Base-by-base conservation (phyloP, 2,113 vertebrate genomes). In the Chlorodrepanis virens region DNA sequence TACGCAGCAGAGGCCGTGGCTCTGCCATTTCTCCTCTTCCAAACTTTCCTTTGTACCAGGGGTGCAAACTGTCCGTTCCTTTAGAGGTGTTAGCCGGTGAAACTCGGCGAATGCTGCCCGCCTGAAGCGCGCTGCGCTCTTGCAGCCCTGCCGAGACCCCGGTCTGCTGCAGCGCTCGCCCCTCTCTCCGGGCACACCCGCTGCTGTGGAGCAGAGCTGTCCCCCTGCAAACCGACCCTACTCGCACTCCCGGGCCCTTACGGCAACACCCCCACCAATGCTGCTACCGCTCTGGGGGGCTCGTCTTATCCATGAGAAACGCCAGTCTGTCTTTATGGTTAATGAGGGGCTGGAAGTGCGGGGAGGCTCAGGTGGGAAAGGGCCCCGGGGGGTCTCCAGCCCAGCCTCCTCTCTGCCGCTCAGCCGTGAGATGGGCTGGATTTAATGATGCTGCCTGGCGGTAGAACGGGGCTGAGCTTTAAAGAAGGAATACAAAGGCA, bases 261-360 rank as follows among this genome's bases (percentile, higher is more conserved):
- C 0, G 0, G 33, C 57, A 85, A 14, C 82, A 45, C 60, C 44
- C 54, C 53, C 37, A 1, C 42, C 24, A 40, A 47, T 3, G 10
- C 77, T 12, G 25, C 47, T 44, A 5, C 35, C 0, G 0, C 69
- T 63, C 15, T 0, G 5, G 11, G 18, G 20, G 83, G 44, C 44
- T 74, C 20, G 31, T 86, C 50, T 78, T 27, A 52, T 50, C 91
- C 44, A 2, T 6, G 5, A 21, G 79, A 40, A 64, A 45, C 12
- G 23, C 10, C 61, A 40, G 0, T n/a, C 45, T 84, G 70, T 33
- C 77, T 78, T 76, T 54, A n/a, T 54, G 40, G 27, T 17, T 92
- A 79, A 86, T 40, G 64, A 87, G 68, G 61, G 50, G 0, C 2
- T 50, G 77, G 56, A 22, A 67, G 31, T 0, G 3, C 54, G 7